Percentiles rank a stretch among this genome's conserved stretches.
These are phyloP conservation scores for Globodera rostochiensis DNA, from an alignment of 1,140 invertebrate species.

Conservation along the genomic window DNA sequence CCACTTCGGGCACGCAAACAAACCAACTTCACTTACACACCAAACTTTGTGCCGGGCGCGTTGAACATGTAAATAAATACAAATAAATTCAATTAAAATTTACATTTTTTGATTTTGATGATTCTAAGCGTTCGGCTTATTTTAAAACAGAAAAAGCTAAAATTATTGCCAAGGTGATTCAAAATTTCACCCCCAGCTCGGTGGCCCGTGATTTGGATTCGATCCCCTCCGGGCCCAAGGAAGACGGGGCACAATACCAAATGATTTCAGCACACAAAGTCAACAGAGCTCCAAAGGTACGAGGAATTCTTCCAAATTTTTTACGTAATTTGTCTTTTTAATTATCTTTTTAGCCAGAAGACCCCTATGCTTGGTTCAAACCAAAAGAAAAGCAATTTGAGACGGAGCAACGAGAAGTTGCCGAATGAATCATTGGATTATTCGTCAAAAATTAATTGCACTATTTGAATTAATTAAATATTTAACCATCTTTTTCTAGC, in stretches of 20 bases:
- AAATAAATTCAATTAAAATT: no score
- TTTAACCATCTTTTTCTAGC: no score
- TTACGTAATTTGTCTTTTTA: neutral
- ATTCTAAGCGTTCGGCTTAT: neutral
- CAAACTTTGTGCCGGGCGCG: neutral
- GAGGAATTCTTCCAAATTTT: neutral
- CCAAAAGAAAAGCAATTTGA: neutral
- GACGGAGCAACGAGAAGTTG: no score
- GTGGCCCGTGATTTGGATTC: neutral
- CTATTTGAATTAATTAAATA: no score
- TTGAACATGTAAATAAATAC: neutral
- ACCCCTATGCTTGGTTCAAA: neutral
- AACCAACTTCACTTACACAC: neutral
- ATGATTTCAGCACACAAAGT: neutral
- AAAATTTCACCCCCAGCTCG: neutral
- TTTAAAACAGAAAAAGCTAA: neutral
- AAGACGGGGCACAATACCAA: neutral
- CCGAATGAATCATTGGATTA: no score
- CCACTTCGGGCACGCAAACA: neutral
- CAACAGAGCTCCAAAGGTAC: neutral
- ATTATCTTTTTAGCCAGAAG: neutral
- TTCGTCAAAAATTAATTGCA: no score
- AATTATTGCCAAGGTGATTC: neutral
- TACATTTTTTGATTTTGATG: no score
- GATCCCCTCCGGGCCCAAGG: neutral